Evolutionary conservation across 2,797 vertebrate genomes (phyloP), one percentile per base, ranked within the genome.

Genomic region (Crocodylus rhombifer): DNA sequence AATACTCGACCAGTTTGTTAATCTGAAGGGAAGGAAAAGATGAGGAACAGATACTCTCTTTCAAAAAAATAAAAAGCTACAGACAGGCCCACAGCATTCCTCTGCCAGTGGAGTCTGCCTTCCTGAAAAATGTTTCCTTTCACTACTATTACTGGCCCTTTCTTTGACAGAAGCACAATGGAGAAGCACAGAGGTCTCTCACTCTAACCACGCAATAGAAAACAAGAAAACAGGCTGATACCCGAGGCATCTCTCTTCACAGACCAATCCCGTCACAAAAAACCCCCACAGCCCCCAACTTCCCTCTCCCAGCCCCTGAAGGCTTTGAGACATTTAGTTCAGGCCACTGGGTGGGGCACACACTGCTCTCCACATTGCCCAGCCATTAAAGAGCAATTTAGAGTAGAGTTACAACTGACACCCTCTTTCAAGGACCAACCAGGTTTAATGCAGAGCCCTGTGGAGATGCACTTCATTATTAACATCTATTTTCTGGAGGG

Each of bases 1-100:
- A 99, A 98, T 99, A 99, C 97, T 99, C 99, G 33, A 99, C 98
- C 96, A 99, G 97, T 86, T 99, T 99, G 97, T 99, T 99, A 98
- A 99, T 99, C 99, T 99, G 97, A 23, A 93, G 82, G 77, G 85
- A 91, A 33, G 13, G 80, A 92, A 91, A 76, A 51, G 42, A 51
- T 51, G 42, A 12, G 61, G 25, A 86, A 90, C n/a, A 87, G 82
- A 67, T 4, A 83, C 2, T 1, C 25, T 17, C 23, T 73, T 86
- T 56, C 28, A 4, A 14, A 73, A 36, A 8, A 2, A 11, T 8
- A 91, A 64, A 1, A 73, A 79, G 14, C 3, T 6, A 36, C 74
- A 76, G 12, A 77, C 2, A 69, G 74, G 55, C 56, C 78, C 80
- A 25, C 56, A 85, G 62, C 26, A 55, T 57, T 61, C 30, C 4